These are phyloP conservation scores for Drosophila willistoni DNA, from an alignment of 1,140 invertebrate species.

Conservation along the genomic window DNA sequence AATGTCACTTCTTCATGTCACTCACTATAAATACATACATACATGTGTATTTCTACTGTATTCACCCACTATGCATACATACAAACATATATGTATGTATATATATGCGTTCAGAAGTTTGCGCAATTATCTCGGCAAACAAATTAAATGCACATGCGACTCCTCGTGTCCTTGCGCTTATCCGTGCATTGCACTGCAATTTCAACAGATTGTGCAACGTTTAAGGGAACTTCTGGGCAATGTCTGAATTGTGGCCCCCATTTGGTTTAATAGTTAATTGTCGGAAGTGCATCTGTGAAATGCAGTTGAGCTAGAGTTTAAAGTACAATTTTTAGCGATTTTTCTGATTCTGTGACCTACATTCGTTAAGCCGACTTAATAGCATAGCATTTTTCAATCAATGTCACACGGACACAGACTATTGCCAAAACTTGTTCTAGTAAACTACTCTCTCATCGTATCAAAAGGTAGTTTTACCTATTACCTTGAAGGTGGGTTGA, in stretches of 20 bases:
- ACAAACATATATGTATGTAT: background rate
- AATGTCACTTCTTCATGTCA: constrained; percentile 15
- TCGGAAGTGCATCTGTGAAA: background rate
- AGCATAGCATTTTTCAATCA: constrained; percentile 1
- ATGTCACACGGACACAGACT: background rate
- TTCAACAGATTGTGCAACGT: constrained; percentile 42
- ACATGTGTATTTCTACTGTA: background rate
- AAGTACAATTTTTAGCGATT: background rate
- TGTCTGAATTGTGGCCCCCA: constrained; percentile 3
- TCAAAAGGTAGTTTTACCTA: background rate
- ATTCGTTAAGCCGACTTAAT: too few relatives aligned
- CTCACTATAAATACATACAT: background rate
- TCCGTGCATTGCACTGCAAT: constrained; percentile 34
- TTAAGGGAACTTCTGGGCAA: constrained; percentile 24
- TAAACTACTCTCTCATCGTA: background rate
- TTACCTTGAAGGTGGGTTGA: background rate
- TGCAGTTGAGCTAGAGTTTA: background rate
- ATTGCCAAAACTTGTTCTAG: background rate
- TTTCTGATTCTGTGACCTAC: background rate
- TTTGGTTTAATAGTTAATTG: constrained; percentile 18
- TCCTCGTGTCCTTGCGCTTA: constrained; percentile 8
- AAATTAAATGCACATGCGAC: constrained; percentile 50
- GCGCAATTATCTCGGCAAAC: constrained; percentile 50
- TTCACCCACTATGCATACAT: background rate
- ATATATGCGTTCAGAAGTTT: constrained; percentile 39